These are phyloP conservation scores for Peromyscus melanophrys DNA, from an alignment of 2,797 vertebrate genomes.

Conservation along the genomic window DNA sequence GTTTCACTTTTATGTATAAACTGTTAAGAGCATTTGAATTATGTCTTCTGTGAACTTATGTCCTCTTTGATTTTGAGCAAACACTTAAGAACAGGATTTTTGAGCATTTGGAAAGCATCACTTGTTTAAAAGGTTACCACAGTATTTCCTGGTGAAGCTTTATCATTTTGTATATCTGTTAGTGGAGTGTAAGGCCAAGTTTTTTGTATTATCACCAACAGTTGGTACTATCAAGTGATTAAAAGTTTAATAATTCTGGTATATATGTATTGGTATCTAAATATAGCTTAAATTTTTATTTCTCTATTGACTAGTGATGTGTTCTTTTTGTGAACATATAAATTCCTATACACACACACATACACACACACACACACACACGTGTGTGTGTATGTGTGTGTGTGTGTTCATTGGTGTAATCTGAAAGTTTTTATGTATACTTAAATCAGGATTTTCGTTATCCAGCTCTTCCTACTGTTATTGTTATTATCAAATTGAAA, in stretches of 20 bases:
- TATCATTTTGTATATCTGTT: background rate
- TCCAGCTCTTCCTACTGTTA: background rate
- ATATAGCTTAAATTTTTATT: conserved; percentile 5
- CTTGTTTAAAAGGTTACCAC: background rate
- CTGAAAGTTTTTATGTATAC: background rate
- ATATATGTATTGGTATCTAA: background rate
- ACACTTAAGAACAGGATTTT: background rate
- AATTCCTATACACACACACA: background rate
- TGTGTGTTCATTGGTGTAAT: background rate
- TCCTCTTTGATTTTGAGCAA: background rate
- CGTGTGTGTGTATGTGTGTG: background rate
- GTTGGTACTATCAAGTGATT: background rate
- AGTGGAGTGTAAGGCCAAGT: background rate
- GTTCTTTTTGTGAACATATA: background rate
- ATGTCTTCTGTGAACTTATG: background rate
- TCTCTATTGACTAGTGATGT: background rate
- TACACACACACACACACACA: background rate
- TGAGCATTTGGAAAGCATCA: background rate
- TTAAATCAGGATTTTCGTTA: background rate
- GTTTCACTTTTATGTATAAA: background rate
- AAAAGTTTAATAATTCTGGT: background rate
- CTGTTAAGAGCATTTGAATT: background rate
- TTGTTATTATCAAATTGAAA: background rate
- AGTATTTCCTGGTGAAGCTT: background rate
- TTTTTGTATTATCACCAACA: background rate